Evolutionary conservation across 2,797 vertebrate genomes (phyloP), one percentile per base, ranked within the genome.

Genomic region (Bufotes viridis): DNA sequence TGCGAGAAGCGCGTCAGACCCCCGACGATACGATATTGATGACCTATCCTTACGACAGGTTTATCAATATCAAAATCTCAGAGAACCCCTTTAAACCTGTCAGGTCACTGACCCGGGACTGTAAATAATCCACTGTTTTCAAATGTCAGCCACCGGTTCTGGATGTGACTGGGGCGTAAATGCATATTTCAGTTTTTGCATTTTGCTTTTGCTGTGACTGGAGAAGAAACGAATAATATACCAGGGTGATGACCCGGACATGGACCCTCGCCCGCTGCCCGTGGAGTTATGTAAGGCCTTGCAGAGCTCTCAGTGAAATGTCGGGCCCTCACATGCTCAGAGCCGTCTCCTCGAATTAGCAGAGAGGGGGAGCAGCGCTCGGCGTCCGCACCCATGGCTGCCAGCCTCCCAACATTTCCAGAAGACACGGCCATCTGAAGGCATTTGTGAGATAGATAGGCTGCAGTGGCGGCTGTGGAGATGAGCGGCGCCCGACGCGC

Each of bases 271-370:
- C 58, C 65, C 14, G 34, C 5, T 7, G n/a, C 11, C 60, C 63
- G 3, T n/a, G 13, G 42, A 67, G 76, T 65, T 49, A 51, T 10
- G 29, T 49, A 81, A 81, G 14, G 24, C 61, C 20, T 22, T 15
- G 57, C 72, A 63, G 11, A 63, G 29, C 42, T 29, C 74, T 34
- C 24, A 26, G 78, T 76, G 29, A 67, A 78, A 67, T 55, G 20
- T 85, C 34, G 49, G 58, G 8, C n/a, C 67, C 26, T 75, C 87
- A 78, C 26, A 42, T 18, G 70, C 58, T 82, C 83, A 69, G 22
- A 89, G 0, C 84, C 61, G 83, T 72, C 87, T 58, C 49, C 20
- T 22, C 51, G 5, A 65, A 89, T 86, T 81, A 86, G 34, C 20
- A 67, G 34, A 12, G 61, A 49, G 42, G 8, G 67, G 34, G 67